Percentiles rank a stretch among this genome's conserved stretches.
Conservation (phyloP, 2,888 invertebrate species). For the Oxycera nigricornis region DNA sequence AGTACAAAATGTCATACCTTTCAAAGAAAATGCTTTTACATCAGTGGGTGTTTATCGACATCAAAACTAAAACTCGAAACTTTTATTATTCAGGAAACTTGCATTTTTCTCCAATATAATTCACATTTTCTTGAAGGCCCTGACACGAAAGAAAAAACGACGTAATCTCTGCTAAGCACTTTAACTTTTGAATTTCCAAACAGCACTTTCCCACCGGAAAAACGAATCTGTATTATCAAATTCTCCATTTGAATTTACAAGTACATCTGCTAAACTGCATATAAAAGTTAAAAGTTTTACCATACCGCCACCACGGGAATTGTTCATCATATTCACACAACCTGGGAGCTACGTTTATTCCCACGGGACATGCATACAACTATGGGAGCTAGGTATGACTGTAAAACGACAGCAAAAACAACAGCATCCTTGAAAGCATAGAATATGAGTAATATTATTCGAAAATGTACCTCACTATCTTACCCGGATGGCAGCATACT, state of each 20-base stretch:
- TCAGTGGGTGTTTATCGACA: too few species aligned
- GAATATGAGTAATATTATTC: background rate
- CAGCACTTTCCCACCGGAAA: slow-evolving; percentile 29
- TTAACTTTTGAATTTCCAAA: slow-evolving; percentile 35
- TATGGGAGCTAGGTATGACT: background rate
- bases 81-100: background rate
- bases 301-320: slow-evolving; percentile 4
- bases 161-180: slow-evolving; percentile 15
- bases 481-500: background rate
- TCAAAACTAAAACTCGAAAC: background rate
- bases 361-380: background rate
- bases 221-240: slow-evolving; percentile 36
- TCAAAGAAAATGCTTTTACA: too few species aligned
- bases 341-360: slow-evolving; percentile 6
- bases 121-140: background rate
- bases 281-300: slow-evolving; percentile 38
- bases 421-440: background rate
- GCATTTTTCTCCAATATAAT: background rate
- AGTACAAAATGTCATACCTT: too few species aligned
- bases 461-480: background rate
- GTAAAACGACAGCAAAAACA: background rate
- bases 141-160: background rate
- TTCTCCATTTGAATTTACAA: slow-evolving; percentile 40
- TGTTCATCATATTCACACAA: slow-evolving; percentile 38
- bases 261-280: slow-evolving; percentile 39